phyloP scores from a whole-genome alignment of 1,140 invertebrate species.

The Dendrolimus kikuchii region DNA sequence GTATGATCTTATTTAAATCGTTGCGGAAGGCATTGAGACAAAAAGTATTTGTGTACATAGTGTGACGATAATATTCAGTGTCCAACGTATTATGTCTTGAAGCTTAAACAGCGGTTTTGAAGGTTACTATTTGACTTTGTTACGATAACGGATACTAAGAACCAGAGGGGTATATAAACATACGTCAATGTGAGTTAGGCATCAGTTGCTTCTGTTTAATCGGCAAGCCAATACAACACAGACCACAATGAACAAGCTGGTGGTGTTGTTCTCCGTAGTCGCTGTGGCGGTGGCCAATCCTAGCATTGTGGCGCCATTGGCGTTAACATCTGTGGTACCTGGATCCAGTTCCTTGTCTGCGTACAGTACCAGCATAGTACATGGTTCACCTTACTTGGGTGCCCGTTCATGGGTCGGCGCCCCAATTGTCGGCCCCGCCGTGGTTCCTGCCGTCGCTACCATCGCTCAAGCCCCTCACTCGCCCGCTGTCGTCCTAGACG shows the following conservation, averaged over 20 bases:
- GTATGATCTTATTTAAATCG: neutral
- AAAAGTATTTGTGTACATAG: conserved; percentile 19
- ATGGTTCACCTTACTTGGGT: conserved; percentile 31
- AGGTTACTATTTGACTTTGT: conserved; percentile 51
- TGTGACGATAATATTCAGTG: conserved; percentile 10
- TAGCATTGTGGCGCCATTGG: conserved; percentile 44
- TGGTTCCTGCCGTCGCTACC: conserved; percentile 26
- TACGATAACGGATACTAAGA: conserved; percentile 24
- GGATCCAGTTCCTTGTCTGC: conserved; percentile 52
- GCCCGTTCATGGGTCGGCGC: conserved; percentile 26
- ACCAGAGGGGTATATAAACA: conserved; percentile 41
- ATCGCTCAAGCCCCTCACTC: conserved; percentile 48
- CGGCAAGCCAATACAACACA: conserved; percentile 56
- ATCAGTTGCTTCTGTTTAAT: conserved; percentile 52
- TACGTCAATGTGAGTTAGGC: conserved; percentile 22
- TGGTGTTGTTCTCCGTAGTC: conserved; percentile 53
- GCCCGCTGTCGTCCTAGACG: conserved; percentile 48
- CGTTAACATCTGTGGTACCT: conserved; percentile 34
- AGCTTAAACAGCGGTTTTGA: conserved; percentile 29
- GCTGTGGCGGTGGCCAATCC: conserved; percentile 62
- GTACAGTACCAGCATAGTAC: conserved; percentile 54
- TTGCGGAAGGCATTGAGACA: conserved; percentile 21
- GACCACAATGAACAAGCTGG: conserved; percentile 70
- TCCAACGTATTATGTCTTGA: conserved; percentile 20
- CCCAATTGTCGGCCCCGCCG: conserved; percentile 25